phyloP scores from a whole-genome alignment of 2,113 vertebrate species.

The Strigops habroptila region DNA sequence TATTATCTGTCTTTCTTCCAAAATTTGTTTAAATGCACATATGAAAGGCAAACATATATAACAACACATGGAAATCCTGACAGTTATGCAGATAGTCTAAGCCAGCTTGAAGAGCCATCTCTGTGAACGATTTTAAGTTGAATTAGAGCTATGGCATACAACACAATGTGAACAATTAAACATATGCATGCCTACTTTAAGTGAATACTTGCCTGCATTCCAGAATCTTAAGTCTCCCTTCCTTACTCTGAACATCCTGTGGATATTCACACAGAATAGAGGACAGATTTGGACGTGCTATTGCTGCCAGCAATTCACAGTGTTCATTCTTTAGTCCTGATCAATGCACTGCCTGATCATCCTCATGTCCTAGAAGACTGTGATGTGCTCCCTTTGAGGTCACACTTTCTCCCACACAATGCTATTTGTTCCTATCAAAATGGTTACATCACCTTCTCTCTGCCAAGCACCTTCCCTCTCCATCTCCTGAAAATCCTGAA shows the following conservation, averaged over 20 bases:
- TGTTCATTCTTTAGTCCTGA: not conserved
- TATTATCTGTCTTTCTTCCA: not conserved
- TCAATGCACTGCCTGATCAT: not conserved
- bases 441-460: not conserved
- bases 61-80: not conserved
- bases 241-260: not conserved
- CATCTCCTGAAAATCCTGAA: not conserved
- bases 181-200: not conserved
- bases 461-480: not conserved
- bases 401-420: not conserved
- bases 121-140: not conserved
- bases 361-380: not conserved
- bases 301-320: not conserved
- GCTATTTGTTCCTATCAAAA: not conserved
- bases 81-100: not conserved
- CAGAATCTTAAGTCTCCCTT: not conserved
- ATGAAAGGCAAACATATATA: not conserved
- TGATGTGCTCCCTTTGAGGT: not conserved
- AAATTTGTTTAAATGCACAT: not conserved
- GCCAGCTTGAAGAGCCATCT: not conserved
- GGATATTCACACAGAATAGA: not conserved
- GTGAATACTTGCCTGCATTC: not conserved
- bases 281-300: not conserved
- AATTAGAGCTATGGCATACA: not conserved
- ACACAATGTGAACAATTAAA: not conserved